Conservation (phyloP, 2,113 vertebrate genomes). For the Perccottus glenii region DNA sequence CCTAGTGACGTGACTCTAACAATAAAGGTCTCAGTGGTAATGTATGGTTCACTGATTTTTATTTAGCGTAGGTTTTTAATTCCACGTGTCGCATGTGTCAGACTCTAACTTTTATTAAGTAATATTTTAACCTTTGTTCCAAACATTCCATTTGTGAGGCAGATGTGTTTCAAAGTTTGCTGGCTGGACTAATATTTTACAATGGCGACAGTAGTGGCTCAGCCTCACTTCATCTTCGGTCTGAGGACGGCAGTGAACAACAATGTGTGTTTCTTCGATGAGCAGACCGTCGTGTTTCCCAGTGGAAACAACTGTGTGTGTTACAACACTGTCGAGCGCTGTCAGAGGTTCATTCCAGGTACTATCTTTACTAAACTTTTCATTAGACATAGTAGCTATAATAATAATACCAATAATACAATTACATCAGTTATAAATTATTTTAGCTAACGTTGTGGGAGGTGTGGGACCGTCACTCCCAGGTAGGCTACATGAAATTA, state of each 20-base stretch:
- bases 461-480: too few species aligned
- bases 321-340: conserved; percentile 84
- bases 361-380: not conserved
- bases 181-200: not conserved
- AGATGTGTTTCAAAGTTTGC: not conserved
- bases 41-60: not conserved
- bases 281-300: conserved; percentile 87
- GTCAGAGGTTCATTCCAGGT: conserved; percentile 91
- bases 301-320: conserved; percentile 87
- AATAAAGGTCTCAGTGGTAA: not conserved
- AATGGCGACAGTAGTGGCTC: conserved; percentile 63
- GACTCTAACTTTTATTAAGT: not conserved
- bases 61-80: too few species aligned
- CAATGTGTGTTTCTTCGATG: conserved; percentile 87
- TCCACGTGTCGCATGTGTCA: too few species aligned
- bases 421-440: too few species aligned
- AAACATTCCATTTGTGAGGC: not conserved
- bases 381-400: too few species aligned
- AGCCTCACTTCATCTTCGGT: conserved; percentile 84
- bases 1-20: conserved; percentile 49
- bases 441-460: too few species aligned
- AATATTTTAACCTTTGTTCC: not conserved
- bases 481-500: too few species aligned
- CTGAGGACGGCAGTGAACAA: conserved; percentile 82
- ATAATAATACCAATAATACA: too few species aligned